Percentiles rank a stretch among this genome's conserved stretches.
These are phyloP conservation scores for Meta bourneti DNA, from an alignment of 2,888 invertebrate genomes.

Conservation along the genomic window DNA sequence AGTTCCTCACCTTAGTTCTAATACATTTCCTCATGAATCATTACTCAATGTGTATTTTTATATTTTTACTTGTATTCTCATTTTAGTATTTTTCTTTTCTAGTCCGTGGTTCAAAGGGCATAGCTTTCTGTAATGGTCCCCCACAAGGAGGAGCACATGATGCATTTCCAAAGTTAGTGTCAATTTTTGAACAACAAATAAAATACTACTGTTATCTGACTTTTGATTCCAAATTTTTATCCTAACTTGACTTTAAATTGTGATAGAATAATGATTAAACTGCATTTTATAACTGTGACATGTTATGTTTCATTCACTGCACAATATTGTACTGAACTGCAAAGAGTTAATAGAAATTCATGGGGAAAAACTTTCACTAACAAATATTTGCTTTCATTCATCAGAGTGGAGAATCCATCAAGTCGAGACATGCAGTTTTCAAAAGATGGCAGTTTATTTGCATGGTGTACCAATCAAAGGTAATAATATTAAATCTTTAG, in stretches of 20 bases:
- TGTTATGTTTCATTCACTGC: no score
- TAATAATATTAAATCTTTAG: slow-evolving; percentile 14
- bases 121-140: slow-evolving; percentile 54
- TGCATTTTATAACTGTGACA: no score
- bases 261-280: background rate
- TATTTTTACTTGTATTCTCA: no score
- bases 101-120: slow-evolving; percentile 66
- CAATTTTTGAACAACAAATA: no score
- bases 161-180: slow-evolving; percentile 38
- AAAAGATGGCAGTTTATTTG: slow-evolving; percentile 64
- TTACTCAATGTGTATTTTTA: no score
- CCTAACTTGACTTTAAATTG: background rate
- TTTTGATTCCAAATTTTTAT: background rate
- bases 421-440: slow-evolving; percentile 68
- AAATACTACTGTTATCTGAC: background rate
- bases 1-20: no score
- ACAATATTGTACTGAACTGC: no score
- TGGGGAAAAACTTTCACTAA: background rate
- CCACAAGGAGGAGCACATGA: slow-evolving; percentile 38
- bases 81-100: slow-evolving; percentile 4
- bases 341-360: background rate
- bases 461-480: slow-evolving; percentile 70
- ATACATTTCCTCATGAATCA: no score
- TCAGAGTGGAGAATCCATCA: slow-evolving; percentile 58
- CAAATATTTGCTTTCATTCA: background rate